phyloP scores from a whole-genome alignment of 2,888 invertebrate species.

The Acanthosepion lycidas region DNA sequence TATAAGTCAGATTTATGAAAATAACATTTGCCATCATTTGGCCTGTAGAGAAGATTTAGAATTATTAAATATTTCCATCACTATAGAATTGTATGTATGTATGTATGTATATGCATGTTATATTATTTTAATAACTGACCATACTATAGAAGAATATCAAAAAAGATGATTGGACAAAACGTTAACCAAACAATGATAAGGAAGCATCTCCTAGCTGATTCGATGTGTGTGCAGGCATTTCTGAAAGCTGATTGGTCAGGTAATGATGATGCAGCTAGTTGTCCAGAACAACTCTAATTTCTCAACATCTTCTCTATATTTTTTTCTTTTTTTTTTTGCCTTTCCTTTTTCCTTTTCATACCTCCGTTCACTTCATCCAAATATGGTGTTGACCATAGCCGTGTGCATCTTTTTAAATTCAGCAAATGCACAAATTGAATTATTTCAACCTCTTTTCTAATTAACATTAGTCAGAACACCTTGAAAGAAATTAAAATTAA shows the following conservation, averaged over 20 bases:
- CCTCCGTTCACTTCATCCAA: not conserved
- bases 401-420: constrained; percentile 33
- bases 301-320: not conserved
- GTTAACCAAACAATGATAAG: constrained; percentile 21
- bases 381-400: not conserved
- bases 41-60: not conserved
- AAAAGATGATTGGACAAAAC: constrained; percentile 9
- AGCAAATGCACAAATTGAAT: constrained; percentile 33
- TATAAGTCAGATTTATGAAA: not conserved
- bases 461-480: constrained; percentile 33
- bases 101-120: not conserved
- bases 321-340: not conserved
- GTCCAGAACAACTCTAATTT: constrained; percentile 1
- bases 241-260: constrained; percentile 11
- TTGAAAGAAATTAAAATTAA: constrained; percentile 33
- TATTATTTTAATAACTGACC: constrained; percentile 33
- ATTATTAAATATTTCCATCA: not conserved
- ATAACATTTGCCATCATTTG: not conserved
- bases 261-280: constrained; percentile 16
- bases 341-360: not conserved
- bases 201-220: constrained; percentile 33
- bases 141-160: not conserved
- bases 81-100: not conserved
- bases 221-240: constrained; percentile 33
- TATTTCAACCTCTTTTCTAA: constrained; percentile 33